phyloP scores from a whole-genome alignment of 2,797 vertebrate species.

The Chaunax sp. region DNA sequence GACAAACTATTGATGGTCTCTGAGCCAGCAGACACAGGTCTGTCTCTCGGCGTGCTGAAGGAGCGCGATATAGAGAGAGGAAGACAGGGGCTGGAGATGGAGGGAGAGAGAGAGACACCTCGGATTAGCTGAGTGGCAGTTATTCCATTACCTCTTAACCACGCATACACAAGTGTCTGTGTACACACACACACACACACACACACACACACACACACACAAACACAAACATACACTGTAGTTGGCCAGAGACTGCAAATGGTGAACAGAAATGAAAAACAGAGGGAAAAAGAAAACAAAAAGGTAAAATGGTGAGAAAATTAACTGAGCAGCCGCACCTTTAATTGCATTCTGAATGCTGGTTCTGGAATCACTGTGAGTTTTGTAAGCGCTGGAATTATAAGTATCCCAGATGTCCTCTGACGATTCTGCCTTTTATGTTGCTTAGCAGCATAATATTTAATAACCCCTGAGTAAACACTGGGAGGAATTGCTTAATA shows the following conservation, averaged over 20 bases:
- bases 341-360: conserved; percentile 65
- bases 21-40: conserved; percentile 63
- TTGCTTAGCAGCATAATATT: conserved; percentile 79
- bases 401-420: conserved; percentile 68
- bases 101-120: conserved; percentile 61
- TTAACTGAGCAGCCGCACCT: conserved; percentile 52
- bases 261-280: conserved; percentile 40
- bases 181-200: conserved; percentile 3
- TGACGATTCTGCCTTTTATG: conserved; percentile 71
- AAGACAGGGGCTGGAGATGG: conserved; percentile 57
- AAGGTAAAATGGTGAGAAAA: conserved; percentile 49
- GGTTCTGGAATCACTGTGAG: conserved; percentile 47
- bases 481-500: conserved; percentile 78
- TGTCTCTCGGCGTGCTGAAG: conserved; percentile 64
- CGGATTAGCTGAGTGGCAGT: conserved; percentile 70
- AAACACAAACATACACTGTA: conserved; percentile 16
- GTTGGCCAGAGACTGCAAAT: conserved; percentile 38
- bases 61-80: conserved; percentile 54
- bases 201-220: conserved; percentile 11
- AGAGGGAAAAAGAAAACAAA: conserved; percentile 8
- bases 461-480: conserved; percentile 84
- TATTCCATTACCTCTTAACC: conserved; percentile 74
- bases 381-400: conserved; percentile 62
- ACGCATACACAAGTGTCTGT: conserved; percentile 27
- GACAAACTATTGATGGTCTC: conserved; percentile 71